Base-by-base conservation (phyloP, 1,140 invertebrate genomes). In the Lepidotrigona ventralis region DNA sequence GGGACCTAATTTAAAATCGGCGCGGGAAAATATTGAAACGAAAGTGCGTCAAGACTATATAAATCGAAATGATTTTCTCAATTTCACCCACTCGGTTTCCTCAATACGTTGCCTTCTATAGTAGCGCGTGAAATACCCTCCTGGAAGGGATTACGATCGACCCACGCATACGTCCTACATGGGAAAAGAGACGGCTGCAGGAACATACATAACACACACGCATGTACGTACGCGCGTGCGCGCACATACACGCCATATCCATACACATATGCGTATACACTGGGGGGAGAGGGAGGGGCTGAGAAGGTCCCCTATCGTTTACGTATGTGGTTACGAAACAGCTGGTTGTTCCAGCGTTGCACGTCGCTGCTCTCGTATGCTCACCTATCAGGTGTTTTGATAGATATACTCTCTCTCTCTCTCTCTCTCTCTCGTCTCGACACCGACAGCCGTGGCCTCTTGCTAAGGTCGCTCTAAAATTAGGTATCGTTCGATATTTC, bases 381-480 rank as follows among this genome's bases (percentile, higher is more conserved):
- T 39, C 75, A 83, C 81, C 74, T 83, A 83, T 83, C 81, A 83
- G 81, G 81, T 83, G 81, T 81, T 81, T 53, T 72, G 72, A 76
- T 83, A 60, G 39, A 0, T 60, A 83, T n/a, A 53, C 66, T 63
- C 51, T 33, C 76, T 21, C 64, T 33, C 76, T 21, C 64, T 33
- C 76, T 21, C 64, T n/a, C n/a, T n/a, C n/a, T n/a, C n/a, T 33
- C 76, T 21, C 64, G 33, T 60, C 46, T 74, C 79, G 60, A 21
- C 17, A 63, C 19, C 39, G 21, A 26, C 73, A 83, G 46, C 74
- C 75, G 75, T 77, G 81, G 81, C 81, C 81, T 83, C 74, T 66
- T 51, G 39, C 66, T 83, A 83, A 83, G 81, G 81, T 78, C 81
- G 81, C 74, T 78, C 81, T 83, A 83, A 83, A 83, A 78, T 83